phyloP scores from a whole-genome alignment of 2,113 vertebrate species.

The Syngnathus floridae region DNA sequence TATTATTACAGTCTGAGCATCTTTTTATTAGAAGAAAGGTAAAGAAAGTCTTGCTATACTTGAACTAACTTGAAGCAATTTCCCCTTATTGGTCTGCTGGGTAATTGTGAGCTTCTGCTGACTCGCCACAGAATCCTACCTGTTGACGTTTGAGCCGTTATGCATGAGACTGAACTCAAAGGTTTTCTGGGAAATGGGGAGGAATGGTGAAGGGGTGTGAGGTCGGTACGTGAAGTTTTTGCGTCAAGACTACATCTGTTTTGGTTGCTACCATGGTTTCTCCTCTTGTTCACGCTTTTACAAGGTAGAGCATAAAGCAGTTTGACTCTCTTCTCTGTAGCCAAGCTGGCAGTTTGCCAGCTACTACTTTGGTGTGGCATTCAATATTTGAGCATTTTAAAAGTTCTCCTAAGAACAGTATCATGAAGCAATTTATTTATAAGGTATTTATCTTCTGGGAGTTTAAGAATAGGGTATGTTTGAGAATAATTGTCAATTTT shows the following conservation, averaged over 20 bases:
- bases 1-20: neutral
- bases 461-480: too few relatives aligned
- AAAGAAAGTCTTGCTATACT: neutral
- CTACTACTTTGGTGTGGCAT: slow-evolving; percentile 15
- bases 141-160: slow-evolving; percentile 46
- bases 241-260: slow-evolving; percentile 5
- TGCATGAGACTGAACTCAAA: slow-evolving; percentile 47
- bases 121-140: slow-evolving; percentile 38
- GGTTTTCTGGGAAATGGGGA: slow-evolving; percentile 42
- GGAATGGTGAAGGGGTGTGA: slow-evolving; percentile 15
- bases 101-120: slow-evolving; percentile 19
- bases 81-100: neutral
- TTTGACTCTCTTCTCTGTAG: neutral
- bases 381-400: slow-evolving; percentile 23
- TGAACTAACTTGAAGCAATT: neutral
- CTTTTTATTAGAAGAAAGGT: neutral
- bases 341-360: slow-evolving; percentile 17
- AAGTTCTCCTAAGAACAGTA: slow-evolving; percentile 27
- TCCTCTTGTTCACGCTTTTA: neutral
- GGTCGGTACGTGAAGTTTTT: slow-evolving; percentile 13
- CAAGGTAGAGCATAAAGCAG: neutral
- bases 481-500: too few relatives aligned
- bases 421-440: too few relatives aligned
- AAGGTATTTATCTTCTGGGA: too few relatives aligned
- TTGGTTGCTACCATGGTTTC: slow-evolving; percentile 6